These are phyloP conservation scores for Papilio aristodemus DNA, from an alignment of 1,140 invertebrate species.

Conservation along the genomic window DNA sequence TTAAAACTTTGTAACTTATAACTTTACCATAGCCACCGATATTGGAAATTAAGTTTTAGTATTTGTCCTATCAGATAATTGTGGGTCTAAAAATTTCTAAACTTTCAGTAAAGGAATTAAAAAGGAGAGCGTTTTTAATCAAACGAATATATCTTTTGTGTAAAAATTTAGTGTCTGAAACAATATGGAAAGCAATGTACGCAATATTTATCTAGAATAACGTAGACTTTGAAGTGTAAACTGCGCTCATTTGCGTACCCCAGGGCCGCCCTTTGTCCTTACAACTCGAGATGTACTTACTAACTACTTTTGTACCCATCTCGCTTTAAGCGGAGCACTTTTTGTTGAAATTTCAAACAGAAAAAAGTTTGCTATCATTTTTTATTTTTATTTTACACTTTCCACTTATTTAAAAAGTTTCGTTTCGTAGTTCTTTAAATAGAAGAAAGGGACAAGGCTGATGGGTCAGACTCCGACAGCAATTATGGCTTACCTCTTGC, in stretches of 20 bases:
- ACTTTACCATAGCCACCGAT: too few species aligned
- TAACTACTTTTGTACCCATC: neutral
- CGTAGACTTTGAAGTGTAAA: slow-evolving; percentile 6
- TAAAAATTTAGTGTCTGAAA: too few species aligned
- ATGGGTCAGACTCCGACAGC: too few species aligned
- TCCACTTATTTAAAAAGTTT: neutral
- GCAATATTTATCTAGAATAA: neutral
- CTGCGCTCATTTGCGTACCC: neutral
- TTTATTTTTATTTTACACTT: neutral
- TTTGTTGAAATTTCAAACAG: neutral
- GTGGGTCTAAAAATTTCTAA: too few species aligned
- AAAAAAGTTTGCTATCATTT: neutral
- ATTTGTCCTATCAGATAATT: too few species aligned
- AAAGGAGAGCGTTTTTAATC: too few species aligned
- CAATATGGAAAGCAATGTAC: neutral
- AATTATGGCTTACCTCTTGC: too few species aligned
- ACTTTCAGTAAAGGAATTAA: too few species aligned
- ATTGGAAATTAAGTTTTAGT: too few species aligned
- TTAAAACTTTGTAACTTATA: too few species aligned
- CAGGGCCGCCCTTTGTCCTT: neutral
- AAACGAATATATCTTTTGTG: too few species aligned
- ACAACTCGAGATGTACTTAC: neutral
- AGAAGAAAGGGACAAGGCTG: too few species aligned
- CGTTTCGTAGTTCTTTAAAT: neutral
- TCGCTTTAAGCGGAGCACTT: neutral